Evolutionary conservation across 2,888 invertebrate genomes (phyloP).

Genomic region (Perizoma flavofasciatum): DNA sequence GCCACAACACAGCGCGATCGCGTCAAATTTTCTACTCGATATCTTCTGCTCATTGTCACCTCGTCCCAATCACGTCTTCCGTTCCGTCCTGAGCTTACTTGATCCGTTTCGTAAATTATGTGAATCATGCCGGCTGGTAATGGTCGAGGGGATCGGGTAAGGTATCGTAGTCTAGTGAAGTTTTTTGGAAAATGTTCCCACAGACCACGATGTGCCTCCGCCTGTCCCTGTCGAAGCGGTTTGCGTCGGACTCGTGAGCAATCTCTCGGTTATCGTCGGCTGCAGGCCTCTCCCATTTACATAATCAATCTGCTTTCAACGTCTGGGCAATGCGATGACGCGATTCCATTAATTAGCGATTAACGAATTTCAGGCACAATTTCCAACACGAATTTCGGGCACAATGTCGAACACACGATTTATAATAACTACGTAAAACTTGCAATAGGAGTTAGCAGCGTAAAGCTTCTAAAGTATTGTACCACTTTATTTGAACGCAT

Average conservation of each 20-base stretch:
- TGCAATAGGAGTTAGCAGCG: neutral
- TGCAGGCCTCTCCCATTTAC: slow-evolving; percentile 65
- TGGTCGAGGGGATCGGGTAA: slow-evolving; percentile 33
- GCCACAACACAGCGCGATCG: slow-evolving; percentile 13
- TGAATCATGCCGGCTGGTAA: slow-evolving; percentile 56
- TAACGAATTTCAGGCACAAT: slow-evolving; percentile 29
- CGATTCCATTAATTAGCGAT: slow-evolving; percentile 56
- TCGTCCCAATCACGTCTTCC: slow-evolving; percentile 39
- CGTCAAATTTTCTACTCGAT: slow-evolving; percentile 37
- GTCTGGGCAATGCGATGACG: slow-evolving; percentile 52
- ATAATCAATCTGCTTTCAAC: slow-evolving; percentile 67
- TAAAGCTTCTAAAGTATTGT: neutral
- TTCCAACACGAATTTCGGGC: slow-evolving; percentile 24
- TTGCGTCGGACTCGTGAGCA: slow-evolving; percentile 53
- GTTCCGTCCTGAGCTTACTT: slow-evolving; percentile 44
- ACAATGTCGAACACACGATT: slow-evolving; percentile 30
- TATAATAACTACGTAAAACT: slow-evolving; percentile 9
- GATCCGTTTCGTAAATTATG: slow-evolving; percentile 53
- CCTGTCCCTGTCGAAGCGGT: slow-evolving; percentile 27
- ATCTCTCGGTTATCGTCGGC: slow-evolving; percentile 59
- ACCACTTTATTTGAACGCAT: neutral
- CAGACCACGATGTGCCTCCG: slow-evolving; percentile 4
- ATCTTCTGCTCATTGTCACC: slow-evolving; percentile 40
- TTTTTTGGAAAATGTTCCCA: slow-evolving; percentile 15
- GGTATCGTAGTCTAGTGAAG: slow-evolving; percentile 21